Percentiles rank a stretch among this genome's conserved stretches.
phyloP scores from a whole-genome alignment of 2,888 invertebrate species.

The Linnaemya vulpina region DNA sequence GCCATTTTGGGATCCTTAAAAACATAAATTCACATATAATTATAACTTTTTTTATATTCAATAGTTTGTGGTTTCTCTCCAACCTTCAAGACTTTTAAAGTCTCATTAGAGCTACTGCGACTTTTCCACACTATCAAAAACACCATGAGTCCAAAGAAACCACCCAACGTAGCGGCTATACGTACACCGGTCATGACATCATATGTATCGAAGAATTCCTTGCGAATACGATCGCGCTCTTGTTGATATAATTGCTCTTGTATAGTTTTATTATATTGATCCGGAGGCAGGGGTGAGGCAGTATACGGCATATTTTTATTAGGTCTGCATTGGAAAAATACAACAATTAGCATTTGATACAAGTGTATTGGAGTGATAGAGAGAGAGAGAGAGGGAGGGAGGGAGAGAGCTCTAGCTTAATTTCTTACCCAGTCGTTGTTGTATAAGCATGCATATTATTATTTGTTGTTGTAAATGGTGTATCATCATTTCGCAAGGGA shows the following conservation, averaged over 20 bases:
- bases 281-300: slow-evolving; percentile 74
- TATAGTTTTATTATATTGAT: slow-evolving; percentile 76
- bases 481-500: slow-evolving; percentile 74
- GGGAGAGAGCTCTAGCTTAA: neutral
- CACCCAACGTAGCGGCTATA: slow-evolving; percentile 95
- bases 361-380: no score
- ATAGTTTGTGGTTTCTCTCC: neutral
- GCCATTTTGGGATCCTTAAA: slow-evolving; percentile 90
- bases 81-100: slow-evolving; percentile 86
- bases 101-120: slow-evolving; percentile 90
- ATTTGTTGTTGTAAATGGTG: slow-evolving; percentile 70
- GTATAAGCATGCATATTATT: slow-evolving; percentile 71
- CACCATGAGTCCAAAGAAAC: slow-evolving; percentile 95
- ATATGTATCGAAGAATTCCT: slow-evolving; percentile 94
- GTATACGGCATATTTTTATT: slow-evolving; percentile 70
- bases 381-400: no score
- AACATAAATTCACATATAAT: neutral
- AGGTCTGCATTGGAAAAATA: slow-evolving; percentile 51
- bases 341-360: neutral
- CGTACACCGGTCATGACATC: slow-evolving; percentile 97
- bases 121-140: slow-evolving; percentile 95
- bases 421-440: slow-evolving; percentile 72
- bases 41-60: neutral
- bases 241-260: slow-evolving; percentile 80
- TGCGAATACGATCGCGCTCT: slow-evolving; percentile 88